Evolutionary conservation across 2,888 invertebrate species (phyloP), one percentile per base, ranked within the genome.

Genomic region (Eurytoma californica): DNA sequence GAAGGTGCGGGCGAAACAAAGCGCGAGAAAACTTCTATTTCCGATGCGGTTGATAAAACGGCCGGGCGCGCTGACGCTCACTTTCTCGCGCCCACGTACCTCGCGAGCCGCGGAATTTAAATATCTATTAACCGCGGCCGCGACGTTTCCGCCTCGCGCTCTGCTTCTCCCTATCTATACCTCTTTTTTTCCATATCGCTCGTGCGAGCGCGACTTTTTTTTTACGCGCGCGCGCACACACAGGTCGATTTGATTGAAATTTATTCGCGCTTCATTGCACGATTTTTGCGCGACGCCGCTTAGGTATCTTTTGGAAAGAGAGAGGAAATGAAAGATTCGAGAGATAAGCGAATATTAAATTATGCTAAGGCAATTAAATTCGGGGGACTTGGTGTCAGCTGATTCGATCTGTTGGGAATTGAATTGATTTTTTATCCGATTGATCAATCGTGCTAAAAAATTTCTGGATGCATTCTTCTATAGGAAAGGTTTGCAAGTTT

Each of bases 61-160:
- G 84, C 84, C 86, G 84, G 85, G 85, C 82, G 76, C 85, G 84
- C 84, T 84, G 85, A 85, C 83, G 84, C 81, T 68, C 51, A 18
- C 66, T 72, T 20, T 51, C 77, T 58, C 63, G 28, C 18, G 81
- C 72, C 73, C 76, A 82, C 83, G 84, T n/a, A n/a, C 84, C 84
- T 85, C 81, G 83, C 82, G 80, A 82, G 83, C 86, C 86, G 82
- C 86, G 82, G 82, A 85, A 87, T 87, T 87, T 87, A 87, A 87
- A 87, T 88, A 87, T 86, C 86, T 85, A 86, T 87, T 86, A 87
- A 79, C 58, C 66, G 61, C 76, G 66, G 39, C 47, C 49, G n/a
- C 72, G 70, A 60, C 67, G 39, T 60, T 83, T 80, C 79, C 75
- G 63, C 72, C 68, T 69, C 60, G 4, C 63, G 51, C 69, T 53